These are phyloP conservation scores for Bombyx mandarina DNA, from an alignment of 1,140 invertebrate species.

Conservation along the genomic window DNA sequence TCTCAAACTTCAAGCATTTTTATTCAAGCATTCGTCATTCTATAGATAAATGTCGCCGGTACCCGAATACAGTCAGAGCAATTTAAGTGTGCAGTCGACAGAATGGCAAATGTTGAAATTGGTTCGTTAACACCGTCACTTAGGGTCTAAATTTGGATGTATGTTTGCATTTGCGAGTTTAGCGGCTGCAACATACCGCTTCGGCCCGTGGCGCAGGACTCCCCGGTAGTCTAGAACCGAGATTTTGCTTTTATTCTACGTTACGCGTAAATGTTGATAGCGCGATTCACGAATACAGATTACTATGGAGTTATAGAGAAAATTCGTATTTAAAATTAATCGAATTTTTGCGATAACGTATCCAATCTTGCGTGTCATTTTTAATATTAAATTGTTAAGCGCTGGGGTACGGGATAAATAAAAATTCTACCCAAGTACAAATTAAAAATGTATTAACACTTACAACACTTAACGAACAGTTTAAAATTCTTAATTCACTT, in stretches of 20 bases:
- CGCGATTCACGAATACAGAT: slow-evolving; percentile 28
- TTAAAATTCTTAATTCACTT: too few species aligned
- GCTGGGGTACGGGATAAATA: too few species aligned
- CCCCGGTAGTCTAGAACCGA: slow-evolving; percentile 12
- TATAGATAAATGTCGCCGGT: slow-evolving; percentile 29
- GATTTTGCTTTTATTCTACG: slow-evolving; percentile 19
- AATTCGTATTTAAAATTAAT: not conserved
- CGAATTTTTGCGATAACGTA: not conserved
- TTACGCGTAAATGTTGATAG: slow-evolving; percentile 25
- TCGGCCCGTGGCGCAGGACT: slow-evolving; percentile 46
- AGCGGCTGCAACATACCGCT: slow-evolving; percentile 43
- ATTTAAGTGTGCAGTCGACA: slow-evolving; percentile 49
- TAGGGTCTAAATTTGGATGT: slow-evolving; percentile 37
- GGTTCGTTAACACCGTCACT: slow-evolving; percentile 24
- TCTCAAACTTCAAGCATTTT: slow-evolving; percentile 25
- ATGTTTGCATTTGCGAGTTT: slow-evolving; percentile 28
- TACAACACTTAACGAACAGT: too few species aligned
- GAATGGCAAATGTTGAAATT: slow-evolving; percentile 62
- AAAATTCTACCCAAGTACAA: too few species aligned
- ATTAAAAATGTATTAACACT: too few species aligned
- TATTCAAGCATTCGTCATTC: slow-evolving; percentile 61
- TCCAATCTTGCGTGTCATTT: too few species aligned
- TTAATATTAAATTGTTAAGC: too few species aligned
- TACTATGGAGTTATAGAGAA: slow-evolving; percentile 3
- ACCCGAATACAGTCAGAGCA: slow-evolving; percentile 47